Percentiles rank a stretch among this genome's conserved stretches.
Conservation (phyloP, 2,797 vertebrate genomes). For the Scleropages formosus region DNA sequence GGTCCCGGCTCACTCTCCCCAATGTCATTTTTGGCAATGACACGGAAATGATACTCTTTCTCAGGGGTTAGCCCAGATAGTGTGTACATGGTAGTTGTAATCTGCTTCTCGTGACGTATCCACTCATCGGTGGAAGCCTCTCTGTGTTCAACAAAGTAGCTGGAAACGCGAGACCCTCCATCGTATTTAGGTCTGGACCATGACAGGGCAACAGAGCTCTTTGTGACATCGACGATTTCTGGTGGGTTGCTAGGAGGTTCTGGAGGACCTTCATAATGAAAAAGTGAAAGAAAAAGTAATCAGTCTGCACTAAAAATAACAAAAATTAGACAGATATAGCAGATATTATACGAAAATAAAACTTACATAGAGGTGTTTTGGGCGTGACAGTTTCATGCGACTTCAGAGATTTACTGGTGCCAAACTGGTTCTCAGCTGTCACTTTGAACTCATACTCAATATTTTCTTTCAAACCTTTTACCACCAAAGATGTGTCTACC, state of each 20-base stretch:
- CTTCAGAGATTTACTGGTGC: conserved; percentile 79
- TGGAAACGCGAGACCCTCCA: conserved; percentile 90
- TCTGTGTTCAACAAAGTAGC: conserved; percentile 94
- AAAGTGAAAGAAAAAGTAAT: background rate
- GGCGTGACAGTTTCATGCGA: conserved; percentile 79
- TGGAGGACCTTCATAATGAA: conserved; percentile 68
- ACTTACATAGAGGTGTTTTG: conserved; percentile 85
- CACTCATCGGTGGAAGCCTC: conserved; percentile 84
- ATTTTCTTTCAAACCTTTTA: conserved; percentile 82
- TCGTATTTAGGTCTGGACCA: conserved; percentile 96
- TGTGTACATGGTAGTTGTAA: conserved; percentile 92
- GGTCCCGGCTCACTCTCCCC: conserved; percentile 87
- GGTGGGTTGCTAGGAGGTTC: conserved; percentile 87
- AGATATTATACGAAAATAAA: background rate
- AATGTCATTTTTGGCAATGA: conserved; percentile 86
- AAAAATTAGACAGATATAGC: background rate
- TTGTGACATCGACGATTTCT: conserved; percentile 94
- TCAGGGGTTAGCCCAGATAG: conserved; percentile 87
- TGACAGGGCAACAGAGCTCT: conserved; percentile 87
- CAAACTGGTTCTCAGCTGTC: conserved; percentile 84
- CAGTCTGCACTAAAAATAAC: background rate
- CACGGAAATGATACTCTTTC: conserved; percentile 89
- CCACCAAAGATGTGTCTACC: conserved; percentile 71
- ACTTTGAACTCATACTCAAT: conserved; percentile 85
- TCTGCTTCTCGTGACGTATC: conserved; percentile 84